A percentile compares a stretch with the other conserved stretches of the same genome.
These are phyloP conservation scores for Jaculus jaculus DNA, from an alignment of 2,113 vertebrate genomes.

Conservation along the genomic window DNA sequence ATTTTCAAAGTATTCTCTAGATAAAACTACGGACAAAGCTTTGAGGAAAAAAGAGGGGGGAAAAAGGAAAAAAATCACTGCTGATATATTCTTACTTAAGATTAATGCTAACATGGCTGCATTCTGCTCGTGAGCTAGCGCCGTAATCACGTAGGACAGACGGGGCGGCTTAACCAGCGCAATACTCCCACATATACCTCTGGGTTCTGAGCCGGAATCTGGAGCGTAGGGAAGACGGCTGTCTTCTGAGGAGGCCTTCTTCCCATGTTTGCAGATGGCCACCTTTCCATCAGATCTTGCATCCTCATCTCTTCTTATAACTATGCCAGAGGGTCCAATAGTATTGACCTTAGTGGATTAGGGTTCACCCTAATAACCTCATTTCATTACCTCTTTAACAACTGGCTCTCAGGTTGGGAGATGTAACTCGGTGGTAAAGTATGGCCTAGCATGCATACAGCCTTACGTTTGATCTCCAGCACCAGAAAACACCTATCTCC, in stretches of 20 bases:
- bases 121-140: background rate
- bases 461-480: background rate
- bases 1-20: conserved; percentile 58
- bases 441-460: too few species aligned
- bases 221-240: background rate
- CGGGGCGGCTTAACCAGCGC: background rate
- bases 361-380: background rate
- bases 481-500: background rate
- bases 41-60: background rate
- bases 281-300: background rate
- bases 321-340: background rate
- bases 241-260: background rate
- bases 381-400: background rate
- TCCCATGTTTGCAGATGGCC: background rate
- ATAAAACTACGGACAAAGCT: conserved; percentile 33
- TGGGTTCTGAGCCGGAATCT: background rate
- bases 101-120: background rate
- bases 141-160: background rate
- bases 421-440: background rate
- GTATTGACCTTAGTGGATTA: background rate
- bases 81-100: conserved; percentile 12
- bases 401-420: background rate
- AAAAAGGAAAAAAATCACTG: background rate
- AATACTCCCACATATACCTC: background rate
- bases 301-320: background rate